Evolutionary conservation across 2,113 vertebrate genomes (phyloP).

Genomic region (Rhinolophus ferrumequinum): DNA sequence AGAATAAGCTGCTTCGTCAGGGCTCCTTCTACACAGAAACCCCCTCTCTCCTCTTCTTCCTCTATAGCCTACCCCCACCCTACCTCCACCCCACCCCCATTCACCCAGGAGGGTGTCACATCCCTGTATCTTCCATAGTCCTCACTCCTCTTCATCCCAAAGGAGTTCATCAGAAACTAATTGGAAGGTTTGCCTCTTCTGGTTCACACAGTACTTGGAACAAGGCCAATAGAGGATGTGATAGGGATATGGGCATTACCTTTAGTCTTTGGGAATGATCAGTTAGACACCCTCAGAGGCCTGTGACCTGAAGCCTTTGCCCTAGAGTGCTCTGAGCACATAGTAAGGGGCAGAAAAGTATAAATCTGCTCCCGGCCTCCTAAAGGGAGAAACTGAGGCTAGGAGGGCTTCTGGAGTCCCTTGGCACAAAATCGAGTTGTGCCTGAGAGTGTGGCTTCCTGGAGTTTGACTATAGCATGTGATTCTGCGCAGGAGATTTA

Average conservation of each 20-base stretch:
- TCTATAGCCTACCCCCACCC: not conserved
- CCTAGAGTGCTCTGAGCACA: not conserved
- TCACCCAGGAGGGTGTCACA: slow-evolving; percentile 77
- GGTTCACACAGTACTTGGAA: not conserved
- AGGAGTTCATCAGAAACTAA: slow-evolving; percentile 58
- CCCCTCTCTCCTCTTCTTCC: not conserved
- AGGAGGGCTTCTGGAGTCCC: not conserved
- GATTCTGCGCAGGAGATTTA: not conserved
- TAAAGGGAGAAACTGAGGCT: not conserved
- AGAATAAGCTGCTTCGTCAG: not conserved
- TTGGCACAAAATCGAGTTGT: not conserved
- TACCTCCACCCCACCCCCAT: not conserved
- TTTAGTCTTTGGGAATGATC: not conserved
- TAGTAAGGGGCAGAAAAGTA: not conserved
- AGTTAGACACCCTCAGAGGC: not conserved
- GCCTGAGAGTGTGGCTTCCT: not conserved
- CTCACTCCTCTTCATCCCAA: slow-evolving; percentile 43
- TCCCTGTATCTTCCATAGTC: slow-evolving; percentile 67
- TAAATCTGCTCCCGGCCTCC: not conserved
- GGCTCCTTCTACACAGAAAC: not conserved
- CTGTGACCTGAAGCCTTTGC: not conserved
- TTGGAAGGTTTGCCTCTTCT: not conserved
- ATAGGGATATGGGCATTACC: not conserved
- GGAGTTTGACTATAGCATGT: not conserved
- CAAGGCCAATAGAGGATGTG: not conserved